Base-by-base conservation (phyloP, 2,113 vertebrate species). In the Prunella himalayana region DNA sequence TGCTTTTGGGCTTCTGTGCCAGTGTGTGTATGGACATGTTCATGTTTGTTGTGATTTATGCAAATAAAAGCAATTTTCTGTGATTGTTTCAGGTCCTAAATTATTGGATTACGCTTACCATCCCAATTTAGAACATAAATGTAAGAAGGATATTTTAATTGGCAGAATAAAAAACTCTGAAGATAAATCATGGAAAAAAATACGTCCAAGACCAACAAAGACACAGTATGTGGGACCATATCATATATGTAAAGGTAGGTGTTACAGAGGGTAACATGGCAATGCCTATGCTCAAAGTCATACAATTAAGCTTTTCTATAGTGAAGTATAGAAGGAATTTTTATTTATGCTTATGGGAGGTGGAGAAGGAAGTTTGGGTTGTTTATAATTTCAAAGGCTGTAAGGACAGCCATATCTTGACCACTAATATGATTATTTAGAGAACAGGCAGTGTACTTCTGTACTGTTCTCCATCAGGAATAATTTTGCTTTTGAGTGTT, bases 181-280 rank as follows among this genome's bases (percentile, higher is more conserved):
- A 83, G 98, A 99, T 97, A 98, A 98, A 95, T 97, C 96, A 30
- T 99, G 99, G 99, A 99, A 99, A 92, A 98, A 98, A 92, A 99
- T 99, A 97, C 98, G 99, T 28, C 99, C 99, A 19, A 98, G 99
- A 95, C 99, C 99, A 56, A 99, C 98, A 78, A 99, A 99, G 97
- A 99, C 98, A 66, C 99, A 99, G 90, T 99, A 99, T 94, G 98
- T 99, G 83, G 99, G 99, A 69, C 99, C 99, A 4, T 99, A 99
- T 98, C 99, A 99, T 98, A 99, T 99, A 97, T 99, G 99, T 97
- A 99, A 99, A 99, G 99, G 99, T 99, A 97, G 3, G 93, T 78
- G 61, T 4, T 82, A 30, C 2, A 45, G 25, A 18, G 12, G 53
- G 50, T 44, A 44, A 44, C 50, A 41, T 69, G 18, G 39, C 54